Base-by-base conservation (phyloP, 2,797 vertebrate species). In the Vespertilio murinus region DNA sequence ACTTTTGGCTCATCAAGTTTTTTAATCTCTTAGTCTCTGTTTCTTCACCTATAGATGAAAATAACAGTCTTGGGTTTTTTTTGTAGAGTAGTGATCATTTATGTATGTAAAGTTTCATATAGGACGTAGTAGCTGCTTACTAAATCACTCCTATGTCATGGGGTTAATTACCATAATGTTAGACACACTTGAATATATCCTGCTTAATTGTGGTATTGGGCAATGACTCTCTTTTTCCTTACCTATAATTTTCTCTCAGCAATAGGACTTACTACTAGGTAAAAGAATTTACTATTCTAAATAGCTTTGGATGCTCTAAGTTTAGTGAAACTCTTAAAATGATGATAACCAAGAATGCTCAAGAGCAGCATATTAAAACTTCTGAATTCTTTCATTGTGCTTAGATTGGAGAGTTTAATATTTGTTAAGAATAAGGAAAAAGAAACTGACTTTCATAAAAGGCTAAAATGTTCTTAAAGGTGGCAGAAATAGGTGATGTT, bases 341-440 rank as follows among this genome's bases (percentile, higher is more conserved):
- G 65, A 95, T 91, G 30, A 42, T 87, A 89, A 91, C 13, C 16
- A 69, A 54, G 8, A 89, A 86, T 92, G 8, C 33, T 85, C 74
- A 78, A 81, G 80, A 84, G 18, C 12, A 91, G 25, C 61, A 49
- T 80, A 89, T 84, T 91, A 94, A 42, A 82, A 91, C 74, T 91
- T 83, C 61, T 91, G 38, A 8, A 30, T 80, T 95, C 33, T 84
- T 85, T 82, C 33, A 54, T 71, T 56, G 28, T 89, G 20, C 30
- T 75, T 77, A 91, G 91, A 90, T 91, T 88, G 20, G 40, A 81
- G 74, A 61, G 59, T 93, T 86, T 93, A 92, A 87, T 90, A 91
- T 81, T 89, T 84, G 92, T 92, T 95, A 92, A 94, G 61, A 77
- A 30, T 49, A 81, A 69, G 28, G 18, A 54, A 49, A 61, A 87